Evolutionary conservation across 2,888 invertebrate species (phyloP).

Genomic region (Prosopocoilus inquinatus): DNA sequence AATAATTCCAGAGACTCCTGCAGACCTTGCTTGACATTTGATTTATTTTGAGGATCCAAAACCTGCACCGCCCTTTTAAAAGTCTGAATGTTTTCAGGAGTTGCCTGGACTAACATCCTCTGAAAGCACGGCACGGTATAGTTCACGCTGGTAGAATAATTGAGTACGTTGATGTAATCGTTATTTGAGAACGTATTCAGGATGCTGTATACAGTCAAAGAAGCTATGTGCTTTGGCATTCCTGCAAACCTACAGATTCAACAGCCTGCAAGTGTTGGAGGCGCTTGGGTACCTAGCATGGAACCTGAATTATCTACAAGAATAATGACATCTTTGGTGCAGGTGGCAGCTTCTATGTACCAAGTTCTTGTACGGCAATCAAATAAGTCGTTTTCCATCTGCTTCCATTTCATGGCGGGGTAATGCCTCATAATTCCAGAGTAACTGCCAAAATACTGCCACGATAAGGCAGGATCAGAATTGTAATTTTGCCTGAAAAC

Average conservation of each 20-base stretch:
- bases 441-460: constrained; percentile 97
- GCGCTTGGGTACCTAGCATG: constrained; percentile 72
- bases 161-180: constrained; percentile 93
- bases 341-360: constrained; percentile 98
- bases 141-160: constrained; percentile 67
- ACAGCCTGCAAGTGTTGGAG: background rate
- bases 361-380: constrained; percentile 91
- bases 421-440: constrained; percentile 91
- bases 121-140: constrained; percentile 85
- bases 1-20: constrained; percentile 81
- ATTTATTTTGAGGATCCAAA: constrained; percentile 72
- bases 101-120: constrained; percentile 82
- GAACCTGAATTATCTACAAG: constrained; percentile 94
- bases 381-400: constrained; percentile 69
- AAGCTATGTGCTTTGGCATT: constrained; percentile 66
- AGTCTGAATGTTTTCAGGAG: constrained; percentile 76
- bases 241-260: constrained; percentile 32
- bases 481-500: constrained; percentile 83
- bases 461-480: constrained; percentile 85
- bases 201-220: constrained; percentile 83
- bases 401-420: constrained; percentile 69
- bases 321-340: constrained; percentile 95
- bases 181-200: constrained; percentile 96
- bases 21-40: constrained; percentile 81
- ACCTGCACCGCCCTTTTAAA: constrained; percentile 69